A percentile compares a stretch with the other conserved stretches of the same genome.
phyloP scores from a whole-genome alignment of 2,888 invertebrate species.

The Xanthia icteritia region DNA sequence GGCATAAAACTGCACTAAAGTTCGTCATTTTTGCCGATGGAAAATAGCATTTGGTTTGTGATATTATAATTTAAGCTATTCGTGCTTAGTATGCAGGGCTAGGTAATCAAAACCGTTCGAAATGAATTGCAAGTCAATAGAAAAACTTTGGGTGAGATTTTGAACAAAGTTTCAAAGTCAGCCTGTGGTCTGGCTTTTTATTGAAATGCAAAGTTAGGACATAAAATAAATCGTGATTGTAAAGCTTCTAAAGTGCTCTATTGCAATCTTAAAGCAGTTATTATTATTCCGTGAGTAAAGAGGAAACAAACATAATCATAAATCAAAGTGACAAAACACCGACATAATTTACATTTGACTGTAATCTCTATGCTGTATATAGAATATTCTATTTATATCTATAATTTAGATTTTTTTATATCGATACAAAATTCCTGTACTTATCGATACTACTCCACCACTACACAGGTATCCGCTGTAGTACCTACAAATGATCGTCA shows the following conservation, averaged over 20 bases:
- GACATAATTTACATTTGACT: too few relatives aligned
- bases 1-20: too few relatives aligned
- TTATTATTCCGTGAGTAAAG: too few relatives aligned
- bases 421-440: not conserved
- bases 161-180: constrained; percentile 7
- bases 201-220: constrained; percentile 12
- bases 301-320: too few relatives aligned
- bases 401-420: not conserved
- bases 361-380: too few relatives aligned
- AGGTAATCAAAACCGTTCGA: constrained; percentile 2
- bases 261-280: not conserved
- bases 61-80: not conserved
- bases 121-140: constrained; percentile 8
- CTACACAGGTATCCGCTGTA: constrained; percentile 51
- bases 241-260: not conserved
- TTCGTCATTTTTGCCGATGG: too few relatives aligned
- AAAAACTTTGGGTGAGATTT: constrained; percentile 3
- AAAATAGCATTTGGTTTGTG: too few relatives aligned
- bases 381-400: too few relatives aligned
- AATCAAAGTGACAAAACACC: too few relatives aligned
- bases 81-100: not conserved
- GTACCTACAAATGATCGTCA: constrained; percentile 59
- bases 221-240: not conserved
- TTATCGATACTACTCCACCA: constrained; percentile 31
- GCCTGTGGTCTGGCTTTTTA: not conserved